Evolutionary conservation across 2,797 vertebrate genomes (phyloP).

Genomic region (Rhabdomys pumilio): DNA sequence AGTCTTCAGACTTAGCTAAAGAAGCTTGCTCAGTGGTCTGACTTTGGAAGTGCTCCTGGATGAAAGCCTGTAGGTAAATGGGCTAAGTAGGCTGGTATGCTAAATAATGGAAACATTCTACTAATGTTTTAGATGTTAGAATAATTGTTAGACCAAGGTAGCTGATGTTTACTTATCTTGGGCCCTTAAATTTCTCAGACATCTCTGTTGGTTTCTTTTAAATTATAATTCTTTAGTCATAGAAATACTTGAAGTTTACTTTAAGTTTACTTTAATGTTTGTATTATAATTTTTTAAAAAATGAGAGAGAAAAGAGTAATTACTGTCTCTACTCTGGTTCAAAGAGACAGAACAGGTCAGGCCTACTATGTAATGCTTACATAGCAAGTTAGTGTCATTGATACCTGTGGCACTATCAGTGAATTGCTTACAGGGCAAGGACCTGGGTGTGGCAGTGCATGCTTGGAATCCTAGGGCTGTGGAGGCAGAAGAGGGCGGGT

Average conservation of each 20-base stretch:
- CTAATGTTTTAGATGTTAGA: background rate
- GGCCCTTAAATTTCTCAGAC: constrained; percentile 4
- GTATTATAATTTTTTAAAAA: background rate
- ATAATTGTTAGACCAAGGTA: background rate
- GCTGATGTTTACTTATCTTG: constrained; percentile 28
- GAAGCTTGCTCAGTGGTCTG: background rate
- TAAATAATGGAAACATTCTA: background rate
- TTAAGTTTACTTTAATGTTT: background rate
- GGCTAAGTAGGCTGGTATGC: background rate
- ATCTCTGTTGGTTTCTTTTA: background rate
- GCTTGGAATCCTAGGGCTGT: background rate
- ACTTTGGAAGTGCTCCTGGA: background rate
- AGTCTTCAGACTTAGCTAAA: background rate
- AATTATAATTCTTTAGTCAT: background rate
- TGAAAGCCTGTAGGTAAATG: background rate
- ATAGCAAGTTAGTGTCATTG: background rate
- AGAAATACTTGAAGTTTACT: background rate
- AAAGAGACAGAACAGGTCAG: background rate
- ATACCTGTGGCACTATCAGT: background rate
- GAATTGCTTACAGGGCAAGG: background rate
- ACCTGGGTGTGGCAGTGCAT: background rate
- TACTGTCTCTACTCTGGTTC: background rate
- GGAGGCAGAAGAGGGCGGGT: background rate
- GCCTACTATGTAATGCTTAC: background rate
- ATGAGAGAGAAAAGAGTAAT: background rate